A percentile compares a stretch with the other conserved stretches of the same genome.
These are phyloP conservation scores for Telmatochromis sp. DNA, from an alignment of 2,113 vertebrate genomes.

Conservation along the genomic window DNA sequence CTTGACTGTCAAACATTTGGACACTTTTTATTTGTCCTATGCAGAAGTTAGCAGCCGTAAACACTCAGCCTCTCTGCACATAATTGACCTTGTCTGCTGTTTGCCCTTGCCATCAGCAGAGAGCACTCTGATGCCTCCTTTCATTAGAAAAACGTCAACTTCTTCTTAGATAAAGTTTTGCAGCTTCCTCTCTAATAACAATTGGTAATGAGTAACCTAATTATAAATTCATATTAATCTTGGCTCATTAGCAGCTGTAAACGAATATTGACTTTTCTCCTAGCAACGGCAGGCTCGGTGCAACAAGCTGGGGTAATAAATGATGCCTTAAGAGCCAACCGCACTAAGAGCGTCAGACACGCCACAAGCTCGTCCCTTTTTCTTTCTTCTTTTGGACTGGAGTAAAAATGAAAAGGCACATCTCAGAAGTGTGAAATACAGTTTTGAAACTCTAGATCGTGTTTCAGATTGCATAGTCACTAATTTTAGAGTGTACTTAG, in stretches of 20 bases:
- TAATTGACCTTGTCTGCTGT: constrained; percentile 51
- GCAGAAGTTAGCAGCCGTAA: constrained; percentile 1
- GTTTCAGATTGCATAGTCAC: background rate
- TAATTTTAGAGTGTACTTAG: constrained; percentile 10
- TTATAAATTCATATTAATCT: constrained; percentile 58
- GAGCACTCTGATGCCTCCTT: constrained; percentile 48
- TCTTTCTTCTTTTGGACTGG: background rate
- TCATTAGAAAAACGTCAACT: constrained; percentile 56
- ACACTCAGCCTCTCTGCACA: constrained; percentile 9
- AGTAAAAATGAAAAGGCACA: background rate
- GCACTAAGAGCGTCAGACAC: background rate
- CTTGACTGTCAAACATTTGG: background rate
- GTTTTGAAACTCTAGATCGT: background rate
- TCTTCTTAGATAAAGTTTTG: constrained; percentile 42
- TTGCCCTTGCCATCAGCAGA: constrained; percentile 53
- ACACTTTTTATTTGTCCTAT: background rate
- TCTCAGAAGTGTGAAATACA: background rate
- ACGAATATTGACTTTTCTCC: constrained; percentile 61
- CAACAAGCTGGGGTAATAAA: constrained; percentile 29
- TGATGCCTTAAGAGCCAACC: constrained; percentile 3
- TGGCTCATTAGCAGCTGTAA: constrained; percentile 54
- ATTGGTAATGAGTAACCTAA: constrained; percentile 50
- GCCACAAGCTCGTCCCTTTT: background rate
- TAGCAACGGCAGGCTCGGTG: background rate
- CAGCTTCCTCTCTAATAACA: constrained; percentile 31